These are phyloP conservation scores for Leptinotarsa juncta DNA, from an alignment of 2,888 invertebrate species.

Conservation along the genomic window DNA sequence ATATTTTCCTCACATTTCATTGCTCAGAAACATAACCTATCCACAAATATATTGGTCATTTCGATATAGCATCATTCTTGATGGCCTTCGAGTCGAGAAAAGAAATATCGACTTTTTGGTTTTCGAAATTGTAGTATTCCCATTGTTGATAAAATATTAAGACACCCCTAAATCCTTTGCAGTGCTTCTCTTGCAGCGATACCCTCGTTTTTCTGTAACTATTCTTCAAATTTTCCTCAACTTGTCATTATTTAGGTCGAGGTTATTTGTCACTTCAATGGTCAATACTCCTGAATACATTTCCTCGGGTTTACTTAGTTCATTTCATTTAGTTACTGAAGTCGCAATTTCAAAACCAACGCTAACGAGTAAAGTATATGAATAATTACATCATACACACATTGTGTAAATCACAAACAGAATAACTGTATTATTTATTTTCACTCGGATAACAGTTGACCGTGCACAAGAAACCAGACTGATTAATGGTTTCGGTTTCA, in stretches of 20 bases:
- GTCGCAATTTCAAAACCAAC: constrained; percentile 18
- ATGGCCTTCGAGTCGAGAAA: no score
- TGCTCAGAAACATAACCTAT: no score
- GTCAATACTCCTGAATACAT: constrained; percentile 17
- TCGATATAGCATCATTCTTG: no score
- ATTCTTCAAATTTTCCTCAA: no score
- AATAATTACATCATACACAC: constrained; percentile 40
- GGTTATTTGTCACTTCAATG: background rate
- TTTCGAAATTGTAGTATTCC: no score
- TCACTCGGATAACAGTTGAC: constrained; percentile 47
- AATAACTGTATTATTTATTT: constrained; percentile 49
- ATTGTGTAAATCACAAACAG: constrained; percentile 42
- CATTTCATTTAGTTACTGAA: background rate
- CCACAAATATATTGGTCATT: no score
- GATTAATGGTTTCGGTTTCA: constrained; percentile 45
- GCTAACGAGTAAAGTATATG: constrained; percentile 37
- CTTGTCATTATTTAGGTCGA: background rate
- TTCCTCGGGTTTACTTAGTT: constrained; percentile 11
- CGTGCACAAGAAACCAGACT: constrained; percentile 40
- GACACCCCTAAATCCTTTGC: no score
- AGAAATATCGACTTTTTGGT: no score
- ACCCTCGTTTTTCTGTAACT: no score
- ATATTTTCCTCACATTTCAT: no score
- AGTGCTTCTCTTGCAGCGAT: no score
- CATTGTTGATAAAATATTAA: no score